These are phyloP conservation scores for Lucilia cuprina DNA, from an alignment of 1,140 invertebrate species.

Conservation along the genomic window DNA sequence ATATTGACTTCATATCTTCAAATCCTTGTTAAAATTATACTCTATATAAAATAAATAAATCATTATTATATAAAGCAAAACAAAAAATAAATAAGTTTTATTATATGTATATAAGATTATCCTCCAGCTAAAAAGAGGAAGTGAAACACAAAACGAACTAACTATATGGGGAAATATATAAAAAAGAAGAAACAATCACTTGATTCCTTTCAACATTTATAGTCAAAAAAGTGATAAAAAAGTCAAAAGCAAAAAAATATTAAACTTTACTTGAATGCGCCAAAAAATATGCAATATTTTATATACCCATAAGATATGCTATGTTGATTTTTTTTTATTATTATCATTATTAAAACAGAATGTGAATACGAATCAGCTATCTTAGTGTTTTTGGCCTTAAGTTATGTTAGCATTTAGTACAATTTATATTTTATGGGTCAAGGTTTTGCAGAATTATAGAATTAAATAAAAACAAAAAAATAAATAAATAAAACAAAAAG, in stretches of 20 bases:
- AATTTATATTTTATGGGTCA: conserved; percentile 8
- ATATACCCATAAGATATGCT: neutral
- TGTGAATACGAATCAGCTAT: neutral
- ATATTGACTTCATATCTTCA: neutral
- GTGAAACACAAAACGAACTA: neutral
- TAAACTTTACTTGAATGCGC: neutral
- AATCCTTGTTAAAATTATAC: neutral
- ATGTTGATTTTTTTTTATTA: neutral
- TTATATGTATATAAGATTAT: neutral
- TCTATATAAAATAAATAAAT: neutral
- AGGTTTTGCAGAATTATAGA: conserved; percentile 1
- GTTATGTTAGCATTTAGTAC: neutral
- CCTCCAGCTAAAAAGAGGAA: neutral
- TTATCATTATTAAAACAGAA: neutral
- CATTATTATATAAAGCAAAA: neutral
- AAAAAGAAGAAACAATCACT: neutral
- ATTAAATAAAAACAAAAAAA: neutral
- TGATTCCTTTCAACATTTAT: neutral
- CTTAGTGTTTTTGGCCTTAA: neutral
- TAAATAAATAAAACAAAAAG: neutral
- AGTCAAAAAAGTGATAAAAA: neutral
- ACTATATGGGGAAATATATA: neutral
- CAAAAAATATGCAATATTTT: conserved; percentile 8
- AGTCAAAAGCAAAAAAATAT: neutral
- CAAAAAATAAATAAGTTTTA: neutral